Conservation (phyloP, 2,113 vertebrate genomes). For the Neogale vison region DNA sequence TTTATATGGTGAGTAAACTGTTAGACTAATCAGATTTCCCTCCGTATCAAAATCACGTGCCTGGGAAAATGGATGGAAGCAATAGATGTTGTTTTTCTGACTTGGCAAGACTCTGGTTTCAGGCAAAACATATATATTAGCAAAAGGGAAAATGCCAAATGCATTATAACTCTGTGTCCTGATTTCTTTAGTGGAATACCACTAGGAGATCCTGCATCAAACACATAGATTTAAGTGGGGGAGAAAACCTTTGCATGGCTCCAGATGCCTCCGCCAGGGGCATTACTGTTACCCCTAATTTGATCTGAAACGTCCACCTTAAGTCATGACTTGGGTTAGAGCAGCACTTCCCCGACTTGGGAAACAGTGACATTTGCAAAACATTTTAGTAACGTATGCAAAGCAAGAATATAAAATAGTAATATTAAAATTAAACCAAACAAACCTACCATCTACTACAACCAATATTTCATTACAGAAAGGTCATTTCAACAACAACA, state of each 20-base stretch:
- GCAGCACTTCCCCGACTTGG: background rate
- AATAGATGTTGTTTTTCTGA: background rate
- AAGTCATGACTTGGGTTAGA: background rate
- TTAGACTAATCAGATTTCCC: background rate
- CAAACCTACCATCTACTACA: background rate
- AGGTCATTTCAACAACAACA: background rate
- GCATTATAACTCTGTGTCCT: background rate
- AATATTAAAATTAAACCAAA: background rate
- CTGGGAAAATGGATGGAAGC: background rate
- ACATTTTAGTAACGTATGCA: background rate
- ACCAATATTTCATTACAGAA: background rate
- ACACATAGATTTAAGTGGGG: background rate
- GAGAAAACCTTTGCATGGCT: background rate
- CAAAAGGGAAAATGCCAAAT: background rate
- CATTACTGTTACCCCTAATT: accelerated
- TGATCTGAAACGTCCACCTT: too few species aligned
- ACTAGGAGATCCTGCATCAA: too few species aligned
- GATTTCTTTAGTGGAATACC: background rate
- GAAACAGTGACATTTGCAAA: background rate
- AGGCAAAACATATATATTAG: background rate
- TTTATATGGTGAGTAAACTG: background rate
- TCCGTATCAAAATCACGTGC: background rate
- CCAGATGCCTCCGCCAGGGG: background rate
- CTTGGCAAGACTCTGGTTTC: background rate
- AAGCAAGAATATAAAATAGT: background rate